phyloP scores from a whole-genome alignment of 2,797 vertebrate species.

The Falco berigora region DNA sequence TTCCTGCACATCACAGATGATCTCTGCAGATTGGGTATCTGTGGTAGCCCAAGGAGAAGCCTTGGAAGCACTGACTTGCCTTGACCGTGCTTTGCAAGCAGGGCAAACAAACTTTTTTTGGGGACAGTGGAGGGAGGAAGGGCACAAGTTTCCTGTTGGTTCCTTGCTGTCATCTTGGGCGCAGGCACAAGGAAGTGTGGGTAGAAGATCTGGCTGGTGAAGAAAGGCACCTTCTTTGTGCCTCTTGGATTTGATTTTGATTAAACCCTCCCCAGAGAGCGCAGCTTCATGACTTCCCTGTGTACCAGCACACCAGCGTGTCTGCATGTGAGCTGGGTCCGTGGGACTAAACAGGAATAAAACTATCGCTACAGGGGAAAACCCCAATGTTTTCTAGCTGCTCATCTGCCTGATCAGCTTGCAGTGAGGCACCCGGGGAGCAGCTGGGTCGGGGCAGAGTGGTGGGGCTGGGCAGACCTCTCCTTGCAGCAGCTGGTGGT shows the following conservation, averaged over 20 bases:
- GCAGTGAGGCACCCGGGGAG: background rate
- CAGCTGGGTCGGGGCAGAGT: background rate
- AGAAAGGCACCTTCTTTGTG: background rate
- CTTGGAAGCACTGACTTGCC: background rate
- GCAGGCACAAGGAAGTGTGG: background rate
- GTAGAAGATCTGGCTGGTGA: background rate
- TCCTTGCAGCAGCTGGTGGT: fast-evolving
- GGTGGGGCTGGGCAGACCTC: background rate
- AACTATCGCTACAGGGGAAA: background rate
- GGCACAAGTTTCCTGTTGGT: background rate
- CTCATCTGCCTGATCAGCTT: background rate
- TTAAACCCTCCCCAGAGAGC: background rate
- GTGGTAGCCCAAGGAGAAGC: background rate
- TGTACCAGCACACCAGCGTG: background rate
- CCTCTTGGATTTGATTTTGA: background rate
- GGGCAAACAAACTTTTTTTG: background rate
- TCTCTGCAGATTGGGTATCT: background rate
- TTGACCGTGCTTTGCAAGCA: background rate
- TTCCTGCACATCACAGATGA: background rate
- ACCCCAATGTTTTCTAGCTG: fast-evolving
- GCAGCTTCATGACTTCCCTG: fast-evolving
- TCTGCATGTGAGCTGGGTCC: fast-evolving
- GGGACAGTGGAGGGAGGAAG: background rate
- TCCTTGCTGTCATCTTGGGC: background rate
- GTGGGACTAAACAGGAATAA: background rate